Evolutionary conservation across 2,797 vertebrate species (phyloP).

Genomic region (Vultur gryphus): DNA sequence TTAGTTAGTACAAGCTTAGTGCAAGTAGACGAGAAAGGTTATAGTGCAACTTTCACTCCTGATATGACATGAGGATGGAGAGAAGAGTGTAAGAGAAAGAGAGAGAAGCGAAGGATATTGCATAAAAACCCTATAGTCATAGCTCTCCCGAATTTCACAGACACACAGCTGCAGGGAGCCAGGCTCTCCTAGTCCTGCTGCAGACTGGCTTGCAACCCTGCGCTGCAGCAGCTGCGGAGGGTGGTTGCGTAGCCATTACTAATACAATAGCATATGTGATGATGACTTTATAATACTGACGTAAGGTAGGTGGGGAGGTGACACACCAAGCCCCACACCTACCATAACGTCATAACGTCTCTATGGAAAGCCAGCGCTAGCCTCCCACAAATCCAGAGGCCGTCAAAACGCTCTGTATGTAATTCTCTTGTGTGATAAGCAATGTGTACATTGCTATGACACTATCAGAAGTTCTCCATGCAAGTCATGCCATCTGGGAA

Average conservation of each 20-base stretch:
- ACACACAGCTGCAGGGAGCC: not conserved
- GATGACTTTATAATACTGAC: not conserved
- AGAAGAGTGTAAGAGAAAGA: not conserved
- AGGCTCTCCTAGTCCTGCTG: not conserved
- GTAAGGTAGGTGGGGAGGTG: slow-evolving; percentile 15
- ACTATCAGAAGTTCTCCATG: not conserved
- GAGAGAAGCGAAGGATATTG: not conserved
- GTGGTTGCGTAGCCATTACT: not conserved
- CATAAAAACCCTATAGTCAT: not conserved
- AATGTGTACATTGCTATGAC: not conserved
- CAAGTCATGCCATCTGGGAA: not conserved
- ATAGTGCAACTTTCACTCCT: not conserved
- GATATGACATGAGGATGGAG: not conserved
- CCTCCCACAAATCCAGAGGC: not conserved
- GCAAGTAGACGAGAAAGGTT: not conserved
- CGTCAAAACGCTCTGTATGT: not conserved
- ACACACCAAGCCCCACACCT: not conserved
- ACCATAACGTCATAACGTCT: fast-evolving
- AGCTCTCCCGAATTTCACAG: not conserved
- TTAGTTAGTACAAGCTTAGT: not conserved
- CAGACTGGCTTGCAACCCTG: not conserved
- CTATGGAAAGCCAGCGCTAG: not conserved
- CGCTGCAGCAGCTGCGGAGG: not conserved
- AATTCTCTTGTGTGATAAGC: not conserved
- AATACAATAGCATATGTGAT: not conserved